Base-by-base conservation (phyloP, 2,113 vertebrate species). In the Bubalus kerabau region DNA sequence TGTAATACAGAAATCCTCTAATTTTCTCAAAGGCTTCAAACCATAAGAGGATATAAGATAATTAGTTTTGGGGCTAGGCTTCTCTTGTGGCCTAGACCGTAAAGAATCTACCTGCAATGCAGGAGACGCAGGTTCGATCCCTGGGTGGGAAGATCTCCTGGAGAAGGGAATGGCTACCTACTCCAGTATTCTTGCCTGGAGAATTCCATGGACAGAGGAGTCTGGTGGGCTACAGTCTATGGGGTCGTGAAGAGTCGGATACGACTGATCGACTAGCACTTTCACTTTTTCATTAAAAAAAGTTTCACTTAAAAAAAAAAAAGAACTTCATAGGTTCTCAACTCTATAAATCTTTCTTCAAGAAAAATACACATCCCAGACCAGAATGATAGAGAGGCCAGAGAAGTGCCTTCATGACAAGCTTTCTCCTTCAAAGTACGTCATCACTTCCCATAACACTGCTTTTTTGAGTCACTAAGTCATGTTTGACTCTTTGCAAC, bases 1-100 rank as follows among this genome's bases (percentile, higher is more conserved):
- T 36, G 59, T 92, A 97, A 96, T 97, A 95, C 46, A 96, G 98
- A 97, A 98, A 96, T 95, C 81, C 91, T 14, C 92, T 90, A 91
- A 98, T 97, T 97, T 96, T 67, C 78, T 95, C 84, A 95, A 90
- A 91, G 83, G 21, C 9, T 97, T 96, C 76, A 96, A 94, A 92
- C 36, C 64, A 32, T 81, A 86, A 78, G 3, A 92, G 15, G 28
- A 82, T 50, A 92, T 2, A 64, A 87, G 40, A 92, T 94, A 88
- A 94, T 91, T 90, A 76, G 40, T n/a, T 95, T 87, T 11, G 8
- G 30, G 30, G 92, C 71, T 67, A 43, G 71, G 40, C 40, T 76
- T 76, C 40, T 43, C 71, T 76, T 6, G 71, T 43, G 71, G 21
- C 71, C 40, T 43, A 76, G 40, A 43, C 24, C 2, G 0, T 24